Base-by-base conservation (phyloP, 2,888 invertebrate genomes). In the Silvanus unidentatus region DNA sequence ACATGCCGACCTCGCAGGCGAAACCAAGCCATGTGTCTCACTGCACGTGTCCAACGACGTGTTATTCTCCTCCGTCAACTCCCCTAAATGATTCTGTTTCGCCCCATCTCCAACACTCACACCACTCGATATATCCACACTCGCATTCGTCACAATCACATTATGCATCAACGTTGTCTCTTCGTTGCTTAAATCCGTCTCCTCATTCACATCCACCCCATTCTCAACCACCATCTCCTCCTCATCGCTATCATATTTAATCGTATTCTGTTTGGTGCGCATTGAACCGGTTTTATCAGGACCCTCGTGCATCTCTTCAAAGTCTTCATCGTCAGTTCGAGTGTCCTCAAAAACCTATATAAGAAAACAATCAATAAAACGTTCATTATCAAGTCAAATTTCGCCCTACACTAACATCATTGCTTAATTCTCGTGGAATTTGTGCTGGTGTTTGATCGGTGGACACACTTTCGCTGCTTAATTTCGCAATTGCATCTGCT, bases 401-500 rank as follows among this genome's bases (percentile, higher is more conserved):
- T 11, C 4, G 4, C n/a, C 32, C 14, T 29, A 27, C 32, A 57
- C 65, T 60, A 40, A 75, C 74, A 47, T 77, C 76, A 53, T 77
- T 78, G 40, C 76, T 77, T 28, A 77, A 66, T 48, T 77, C 78
- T 48, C 75, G 72, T 30, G 65, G 71, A 4, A 74, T 66, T 47
- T 66, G 66, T 5, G 65, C 63, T 6, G 71, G 70, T 9, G 60
- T 61, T 49, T 69, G 69, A 27, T 72, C 74, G 1, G 65, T 77
- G 43, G 70, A 81, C 63, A 69, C 83, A 47, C 84, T 84, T 62
- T 88, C 88, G 12, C 84, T 82, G 42, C 85, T 87, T n/a, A 91
- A 74, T 62, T 91, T 84, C 4, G 91, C 91, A 40, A 91, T 82
- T 32, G 90, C 91, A 8, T 85, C 84, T 0, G 90, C 91, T 48